Evolutionary conservation across 1,140 invertebrate species (phyloP).

Genomic region (Panagrolaimus sp.): DNA sequence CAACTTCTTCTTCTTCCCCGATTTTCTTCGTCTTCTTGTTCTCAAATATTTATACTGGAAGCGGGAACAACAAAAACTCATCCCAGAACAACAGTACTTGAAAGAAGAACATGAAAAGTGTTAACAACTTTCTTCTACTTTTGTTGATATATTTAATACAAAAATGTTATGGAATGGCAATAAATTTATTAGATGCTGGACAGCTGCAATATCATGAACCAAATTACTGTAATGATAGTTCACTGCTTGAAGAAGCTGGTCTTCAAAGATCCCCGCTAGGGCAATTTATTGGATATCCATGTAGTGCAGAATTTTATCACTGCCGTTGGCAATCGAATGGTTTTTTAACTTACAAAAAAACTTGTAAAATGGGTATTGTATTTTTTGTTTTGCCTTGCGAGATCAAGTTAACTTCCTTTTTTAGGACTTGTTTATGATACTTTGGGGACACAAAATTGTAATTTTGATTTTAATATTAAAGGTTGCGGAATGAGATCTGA

Average conservation of each 20-base stretch:
- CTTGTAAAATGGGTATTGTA: constrained; percentile 41
- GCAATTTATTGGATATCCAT: constrained; percentile 53
- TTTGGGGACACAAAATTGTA: constrained; percentile 54
- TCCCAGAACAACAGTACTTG: too few relatives aligned
- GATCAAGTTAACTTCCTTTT: constrained; percentile 15
- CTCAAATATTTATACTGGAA: too few relatives aligned
- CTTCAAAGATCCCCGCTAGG: constrained; percentile 43
- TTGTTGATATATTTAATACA: too few relatives aligned
- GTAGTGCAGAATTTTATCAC: constrained; percentile 53
- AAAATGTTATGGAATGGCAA: not conserved
- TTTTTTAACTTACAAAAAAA: constrained; percentile 50
- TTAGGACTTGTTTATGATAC: constrained; percentile 54
- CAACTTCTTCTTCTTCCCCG: too few relatives aligned
- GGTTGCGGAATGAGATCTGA: constrained; percentile 45
- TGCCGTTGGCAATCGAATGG: constrained; percentile 57
- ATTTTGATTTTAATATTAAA: constrained; percentile 57
- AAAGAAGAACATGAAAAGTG: too few relatives aligned
- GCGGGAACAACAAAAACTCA: too few relatives aligned
- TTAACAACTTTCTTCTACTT: too few relatives aligned
- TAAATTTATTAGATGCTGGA: constrained; percentile 10
- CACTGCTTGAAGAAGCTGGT: constrained; percentile 34
- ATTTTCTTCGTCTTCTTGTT: too few relatives aligned
- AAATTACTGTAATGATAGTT: constrained; percentile 49
- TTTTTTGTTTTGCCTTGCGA: not conserved
- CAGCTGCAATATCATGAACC: constrained; percentile 35